Conservation (phyloP, 1,140 invertebrate genomes). For the Harpegnathos saltator region DNA sequence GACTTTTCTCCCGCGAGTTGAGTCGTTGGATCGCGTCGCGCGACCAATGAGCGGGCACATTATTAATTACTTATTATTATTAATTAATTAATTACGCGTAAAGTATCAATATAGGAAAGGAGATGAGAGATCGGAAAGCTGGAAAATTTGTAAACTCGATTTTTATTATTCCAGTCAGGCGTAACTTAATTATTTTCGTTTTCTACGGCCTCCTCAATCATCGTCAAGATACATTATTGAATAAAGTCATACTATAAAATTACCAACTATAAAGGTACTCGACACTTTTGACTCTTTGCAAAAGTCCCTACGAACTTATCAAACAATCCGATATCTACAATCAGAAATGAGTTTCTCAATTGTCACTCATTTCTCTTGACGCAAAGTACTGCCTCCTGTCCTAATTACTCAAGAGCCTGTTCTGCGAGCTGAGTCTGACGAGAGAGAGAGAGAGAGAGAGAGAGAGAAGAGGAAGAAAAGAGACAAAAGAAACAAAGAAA, state of each 20-base stretch:
- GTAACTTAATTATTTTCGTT: too few species aligned
- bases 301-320: too few species aligned
- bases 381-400: neutral
- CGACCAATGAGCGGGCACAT: neutral
- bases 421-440: neutral
- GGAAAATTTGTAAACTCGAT: neutral
- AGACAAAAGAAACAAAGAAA: too few species aligned
- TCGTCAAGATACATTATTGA: too few species aligned
- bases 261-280: too few species aligned
- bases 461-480: neutral
- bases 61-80: too few species aligned
- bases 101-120: neutral
- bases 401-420: neutral
- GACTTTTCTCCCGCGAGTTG: slow-evolving; percentile 13
- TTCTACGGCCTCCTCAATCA: too few species aligned
- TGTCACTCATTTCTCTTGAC: too few species aligned
- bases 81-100: neutral
- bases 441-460: too few species aligned
- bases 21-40: neutral
- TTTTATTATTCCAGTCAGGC: too few species aligned
- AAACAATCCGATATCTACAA: neutral
- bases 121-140: neutral
- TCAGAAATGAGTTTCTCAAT: neutral
- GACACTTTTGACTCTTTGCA: too few species aligned
- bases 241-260: too few species aligned